phyloP scores from a whole-genome alignment of 2,113 vertebrate genomes.

The Oreochromis tanganicae region DNA sequence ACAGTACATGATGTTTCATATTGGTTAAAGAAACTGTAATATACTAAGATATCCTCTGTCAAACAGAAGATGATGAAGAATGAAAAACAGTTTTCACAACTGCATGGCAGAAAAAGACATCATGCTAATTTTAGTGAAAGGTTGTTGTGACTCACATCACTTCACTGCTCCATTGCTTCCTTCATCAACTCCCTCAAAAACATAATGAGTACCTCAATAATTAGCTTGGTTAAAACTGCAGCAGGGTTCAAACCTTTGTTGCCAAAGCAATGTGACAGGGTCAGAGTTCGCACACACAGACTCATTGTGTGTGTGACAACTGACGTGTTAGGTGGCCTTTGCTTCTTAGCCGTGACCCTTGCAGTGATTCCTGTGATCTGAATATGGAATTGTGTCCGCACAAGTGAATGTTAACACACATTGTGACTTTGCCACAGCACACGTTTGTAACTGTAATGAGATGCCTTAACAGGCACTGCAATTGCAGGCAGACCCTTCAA shows the following conservation, averaged over 20 bases:
- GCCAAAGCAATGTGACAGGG: background rate
- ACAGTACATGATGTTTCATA: background rate
- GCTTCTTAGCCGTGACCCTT: background rate
- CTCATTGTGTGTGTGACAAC: background rate
- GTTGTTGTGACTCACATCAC: background rate
- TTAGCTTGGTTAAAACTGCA: background rate
- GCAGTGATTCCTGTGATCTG: background rate
- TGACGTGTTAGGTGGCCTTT: background rate
- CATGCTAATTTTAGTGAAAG: background rate
- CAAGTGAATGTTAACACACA: background rate
- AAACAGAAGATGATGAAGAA: background rate
- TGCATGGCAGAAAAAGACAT: background rate
- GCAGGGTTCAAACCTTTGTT: background rate
- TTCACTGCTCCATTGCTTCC: background rate
- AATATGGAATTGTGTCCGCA: background rate
- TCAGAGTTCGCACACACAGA: background rate
- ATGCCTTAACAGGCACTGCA: background rate
- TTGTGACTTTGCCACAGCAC: background rate
- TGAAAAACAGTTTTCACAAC: background rate
- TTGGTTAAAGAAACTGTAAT: background rate
- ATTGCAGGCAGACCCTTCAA: background rate
- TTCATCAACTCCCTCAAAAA: background rate
- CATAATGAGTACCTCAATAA: background rate
- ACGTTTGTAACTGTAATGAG: background rate
- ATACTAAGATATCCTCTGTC: background rate